phyloP scores from a whole-genome alignment of 1,140 invertebrate genomes.

The Lutraria rhynchaena region DNA sequence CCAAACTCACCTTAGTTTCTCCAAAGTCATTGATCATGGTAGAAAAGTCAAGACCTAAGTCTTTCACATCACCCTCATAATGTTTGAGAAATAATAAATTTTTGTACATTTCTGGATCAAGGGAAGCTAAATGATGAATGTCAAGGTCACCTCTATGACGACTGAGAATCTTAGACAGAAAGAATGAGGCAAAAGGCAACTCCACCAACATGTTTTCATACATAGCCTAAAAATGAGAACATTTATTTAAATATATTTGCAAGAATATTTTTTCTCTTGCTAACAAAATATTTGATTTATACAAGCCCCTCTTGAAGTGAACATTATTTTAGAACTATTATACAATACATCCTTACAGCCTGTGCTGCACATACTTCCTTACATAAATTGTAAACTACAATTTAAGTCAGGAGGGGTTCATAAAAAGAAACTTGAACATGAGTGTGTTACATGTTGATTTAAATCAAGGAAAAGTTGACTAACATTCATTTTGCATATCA shows the following conservation, averaged over 20 bases:
- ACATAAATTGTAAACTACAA: too few species aligned
- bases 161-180: conserved; percentile 91
- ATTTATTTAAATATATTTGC: neutral
- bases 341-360: too few species aligned
- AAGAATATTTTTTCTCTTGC: too few species aligned
- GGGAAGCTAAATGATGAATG: conserved; percentile 95
- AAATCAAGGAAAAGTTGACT: too few species aligned
- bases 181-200: conserved; percentile 88
- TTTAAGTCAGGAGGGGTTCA: too few species aligned
- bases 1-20: conserved; percentile 89
- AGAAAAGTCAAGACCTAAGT: conserved; percentile 93
- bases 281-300: neutral
- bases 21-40: conserved; percentile 94
- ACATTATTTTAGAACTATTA: too few species aligned
- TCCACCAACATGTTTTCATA: conserved; percentile 98
- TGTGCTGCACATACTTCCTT: too few species aligned
- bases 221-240: conserved; percentile 87
- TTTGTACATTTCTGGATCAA: conserved; percentile 95
- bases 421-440: too few species aligned
- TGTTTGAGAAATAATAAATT: conserved; percentile 95
- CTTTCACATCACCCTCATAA: conserved; percentile 84
- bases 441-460: too few species aligned
- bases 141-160: conserved; percentile 90
- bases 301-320: too few species aligned
- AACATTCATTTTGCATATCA: too few species aligned